Conservation (phyloP, 2,797 vertebrate genomes). For the Aeoliscus strigatus region DNA sequence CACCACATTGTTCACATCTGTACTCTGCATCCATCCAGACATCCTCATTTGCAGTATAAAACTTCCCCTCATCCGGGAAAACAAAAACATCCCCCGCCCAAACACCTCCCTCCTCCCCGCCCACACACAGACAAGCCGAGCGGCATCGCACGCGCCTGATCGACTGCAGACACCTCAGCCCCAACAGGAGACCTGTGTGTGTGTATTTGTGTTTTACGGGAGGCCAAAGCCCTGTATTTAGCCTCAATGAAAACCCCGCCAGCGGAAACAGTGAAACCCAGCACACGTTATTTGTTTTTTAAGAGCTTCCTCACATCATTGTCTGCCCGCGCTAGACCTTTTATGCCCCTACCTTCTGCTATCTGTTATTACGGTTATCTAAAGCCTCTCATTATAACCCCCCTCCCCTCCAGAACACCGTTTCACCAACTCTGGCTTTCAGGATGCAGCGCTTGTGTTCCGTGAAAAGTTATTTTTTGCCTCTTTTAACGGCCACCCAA, state of each 20-base stretch:
- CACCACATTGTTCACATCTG: constrained; percentile 35
- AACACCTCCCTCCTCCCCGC: constrained; percentile 30
- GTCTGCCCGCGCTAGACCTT: constrained; percentile 68
- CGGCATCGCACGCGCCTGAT: constrained; percentile 33
- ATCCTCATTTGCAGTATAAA: background rate
- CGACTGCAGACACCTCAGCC: constrained; percentile 56
- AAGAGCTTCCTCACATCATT: constrained; percentile 74
- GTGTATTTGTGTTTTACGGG: constrained; percentile 62
- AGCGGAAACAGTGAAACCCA: constrained; percentile 71
- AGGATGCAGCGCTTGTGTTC: constrained; percentile 49
- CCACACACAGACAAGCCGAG: constrained; percentile 60
- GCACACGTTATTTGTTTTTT: constrained; percentile 72
- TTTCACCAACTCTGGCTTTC: constrained; percentile 59
- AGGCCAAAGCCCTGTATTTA: constrained; percentile 73
- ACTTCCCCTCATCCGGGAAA: constrained; percentile 33
- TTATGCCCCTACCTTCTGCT: constrained; percentile 67
- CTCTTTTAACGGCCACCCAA: constrained; percentile 68
- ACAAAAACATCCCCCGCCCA: constrained; percentile 52
- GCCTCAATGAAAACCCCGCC: constrained; percentile 64
- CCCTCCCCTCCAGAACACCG: constrained; percentile 48
- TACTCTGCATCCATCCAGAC: constrained; percentile 12
- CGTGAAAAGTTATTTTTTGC: constrained; percentile 61
- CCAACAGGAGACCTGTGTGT: constrained; percentile 41
- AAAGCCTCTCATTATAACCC: constrained; percentile 69
- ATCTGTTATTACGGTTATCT: constrained; percentile 76